Evolutionary conservation across 2,797 vertebrate genomes (phyloP).

Genomic region (Threskiornis aethiopicus): DNA sequence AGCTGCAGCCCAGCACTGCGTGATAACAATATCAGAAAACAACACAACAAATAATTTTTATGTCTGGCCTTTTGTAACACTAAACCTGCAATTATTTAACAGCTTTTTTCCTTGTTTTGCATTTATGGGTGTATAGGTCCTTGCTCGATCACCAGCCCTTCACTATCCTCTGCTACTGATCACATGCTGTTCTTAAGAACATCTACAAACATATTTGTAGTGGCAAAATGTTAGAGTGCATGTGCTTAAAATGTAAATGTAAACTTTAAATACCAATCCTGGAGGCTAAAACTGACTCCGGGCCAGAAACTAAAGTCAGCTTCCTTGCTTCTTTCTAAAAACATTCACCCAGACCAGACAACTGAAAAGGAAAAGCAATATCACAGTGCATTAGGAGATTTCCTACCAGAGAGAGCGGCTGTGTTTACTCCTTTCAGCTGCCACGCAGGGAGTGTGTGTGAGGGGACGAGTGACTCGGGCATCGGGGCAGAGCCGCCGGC

Average conservation of each 20-base stretch:
- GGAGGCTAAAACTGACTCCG: neutral
- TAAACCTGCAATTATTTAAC: neutral
- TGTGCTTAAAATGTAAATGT: neutral
- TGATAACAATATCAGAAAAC: neutral
- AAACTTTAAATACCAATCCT: neutral
- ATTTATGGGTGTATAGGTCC: neutral
- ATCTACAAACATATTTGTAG: neutral
- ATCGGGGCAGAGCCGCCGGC: neutral
- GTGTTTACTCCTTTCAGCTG: conserved; percentile 35
- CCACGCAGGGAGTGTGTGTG: neutral
- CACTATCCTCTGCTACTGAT: neutral
- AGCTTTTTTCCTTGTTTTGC: neutral
- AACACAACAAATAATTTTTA: neutral
- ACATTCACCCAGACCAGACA: conserved; percentile 39
- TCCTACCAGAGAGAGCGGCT: neutral
- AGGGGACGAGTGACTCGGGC: neutral
- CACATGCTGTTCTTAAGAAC: neutral
- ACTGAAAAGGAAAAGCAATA: conserved; percentile 20
- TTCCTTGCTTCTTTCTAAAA: neutral
- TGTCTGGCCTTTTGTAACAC: neutral
- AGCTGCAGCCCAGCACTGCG: neutral
- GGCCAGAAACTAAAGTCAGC: conserved; percentile 2
- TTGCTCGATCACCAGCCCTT: neutral
- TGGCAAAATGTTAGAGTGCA: neutral
- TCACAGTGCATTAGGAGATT: neutral